Base-by-base conservation (phyloP, 2,888 invertebrate species). In the Euzetes globulus region DNA sequence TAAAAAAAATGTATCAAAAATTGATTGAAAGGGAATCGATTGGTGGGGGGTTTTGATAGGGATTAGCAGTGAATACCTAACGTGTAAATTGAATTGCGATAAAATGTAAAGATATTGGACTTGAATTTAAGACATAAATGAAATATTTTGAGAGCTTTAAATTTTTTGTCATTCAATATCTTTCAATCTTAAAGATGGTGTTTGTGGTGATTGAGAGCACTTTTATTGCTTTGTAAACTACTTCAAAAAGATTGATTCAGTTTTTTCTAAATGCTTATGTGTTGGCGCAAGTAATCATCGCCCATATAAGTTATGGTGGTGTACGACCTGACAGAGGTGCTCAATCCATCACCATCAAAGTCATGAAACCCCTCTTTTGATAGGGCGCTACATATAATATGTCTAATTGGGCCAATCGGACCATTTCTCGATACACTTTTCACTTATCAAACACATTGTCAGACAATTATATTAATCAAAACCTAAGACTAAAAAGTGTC, bases 141-240 rank as follows among this genome's bases (percentile, higher is more conserved):
- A 63, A 63, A 63, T n/a, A 27, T 33, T 63, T 33, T 29, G 33
- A 63, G 25, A 63, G 4, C 7, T 29, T 33, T 63, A 25, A 33
- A 63, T 29, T 63, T 63, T 33, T 63, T 63, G 63, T 63, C 63
- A 63, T n/a, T 33, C 11, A 63, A 63, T 63, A 63, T 33, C 33
- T 63, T 33, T 63, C 9, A 19, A 68, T 37, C 37, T 68, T 19
- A 37, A 68, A 68, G 45, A 45, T 68, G 45, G 41, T 68, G 68
- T 68, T 45, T 63, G 41, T 68, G 45, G 68, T 68, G 68, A 68
- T 68, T 68, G 68, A 68, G 68, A 68, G 68, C 68, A 68, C 45
- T 41, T 68, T 68, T 37, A 68, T 68, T 25, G 68, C 45, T 41
- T 45, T 68, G 68, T 68, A 68, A 68, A 68, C 41, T 68, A 68